These are phyloP conservation scores for Cyclina sinensis DNA, from an alignment of 1,140 invertebrate species.

Conservation along the genomic window DNA sequence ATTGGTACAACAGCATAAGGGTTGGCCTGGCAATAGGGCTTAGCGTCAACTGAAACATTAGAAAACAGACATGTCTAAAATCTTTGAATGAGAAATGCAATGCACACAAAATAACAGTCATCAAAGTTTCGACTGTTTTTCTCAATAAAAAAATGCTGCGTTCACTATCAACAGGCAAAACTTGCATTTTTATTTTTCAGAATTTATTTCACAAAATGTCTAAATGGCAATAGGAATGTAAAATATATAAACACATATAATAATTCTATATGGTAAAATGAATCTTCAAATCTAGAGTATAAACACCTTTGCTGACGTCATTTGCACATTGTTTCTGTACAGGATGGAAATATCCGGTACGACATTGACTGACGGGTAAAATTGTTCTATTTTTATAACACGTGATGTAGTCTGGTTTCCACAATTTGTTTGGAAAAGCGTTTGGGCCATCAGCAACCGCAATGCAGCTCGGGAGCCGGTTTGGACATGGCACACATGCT, in stretches of 20 bases:
- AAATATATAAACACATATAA: too few species aligned
- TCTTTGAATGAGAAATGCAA: too few species aligned
- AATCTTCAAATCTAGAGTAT: too few species aligned
- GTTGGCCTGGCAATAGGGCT: slow-evolving; percentile 65
- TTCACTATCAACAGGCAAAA: too few species aligned
- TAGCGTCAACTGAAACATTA: slow-evolving; percentile 67
- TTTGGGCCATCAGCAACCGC: slow-evolving; percentile 63
- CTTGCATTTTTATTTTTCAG: too few species aligned
- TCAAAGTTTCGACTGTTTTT: too few species aligned
- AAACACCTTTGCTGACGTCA: slow-evolving; percentile 46
- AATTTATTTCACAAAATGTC: too few species aligned
- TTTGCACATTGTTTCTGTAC: slow-evolving; percentile 31
- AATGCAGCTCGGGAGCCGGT: slow-evolving; percentile 66
- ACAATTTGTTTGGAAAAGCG: slow-evolving; percentile 50
- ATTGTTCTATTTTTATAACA: slow-evolving; percentile 72
- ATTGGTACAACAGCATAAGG: slow-evolving; percentile 65
- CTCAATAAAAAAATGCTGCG: too few species aligned
- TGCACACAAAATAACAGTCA: too few species aligned
- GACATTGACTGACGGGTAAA: slow-evolving; percentile 17
- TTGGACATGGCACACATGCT: slow-evolving; percentile 65
- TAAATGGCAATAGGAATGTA: too few species aligned
- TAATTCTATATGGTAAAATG: too few species aligned
- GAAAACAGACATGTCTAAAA: too few species aligned
- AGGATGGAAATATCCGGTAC: slow-evolving; percentile 45
- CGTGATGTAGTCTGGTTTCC: slow-evolving; percentile 66